Percentiles rank a stretch among this genome's conserved stretches.
Evolutionary conservation across 2,888 invertebrate species (phyloP).

Genomic region (Julus scanicus): DNA sequence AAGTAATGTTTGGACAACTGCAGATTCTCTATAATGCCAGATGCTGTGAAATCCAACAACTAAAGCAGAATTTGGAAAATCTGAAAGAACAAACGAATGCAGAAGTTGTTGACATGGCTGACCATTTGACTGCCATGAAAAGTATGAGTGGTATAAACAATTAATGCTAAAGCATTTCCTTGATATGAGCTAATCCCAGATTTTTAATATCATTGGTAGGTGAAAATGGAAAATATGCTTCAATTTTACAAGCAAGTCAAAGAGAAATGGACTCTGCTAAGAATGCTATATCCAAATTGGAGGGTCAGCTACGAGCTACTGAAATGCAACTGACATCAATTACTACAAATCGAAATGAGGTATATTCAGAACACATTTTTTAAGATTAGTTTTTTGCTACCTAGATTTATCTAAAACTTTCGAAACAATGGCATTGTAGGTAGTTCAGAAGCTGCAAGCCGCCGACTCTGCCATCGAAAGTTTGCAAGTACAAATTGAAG

Average conservation of each 20-base stretch:
- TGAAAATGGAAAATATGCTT: constrained; percentile 8
- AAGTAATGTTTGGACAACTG: constrained; percentile 54
- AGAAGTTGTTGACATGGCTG: neutral
- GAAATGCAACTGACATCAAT: constrained; percentile 63
- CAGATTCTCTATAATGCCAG: constrained; percentile 58
- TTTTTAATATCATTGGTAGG: neutral
- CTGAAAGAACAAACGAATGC: neutral
- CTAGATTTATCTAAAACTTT: neutral
- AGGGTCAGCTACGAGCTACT: constrained; percentile 62
- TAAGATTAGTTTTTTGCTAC: neutral
- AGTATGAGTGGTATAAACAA: neutral
- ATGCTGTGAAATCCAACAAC: constrained; percentile 56
- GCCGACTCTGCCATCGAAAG: constrained; percentile 65
- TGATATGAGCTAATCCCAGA: neutral
- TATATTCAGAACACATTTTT: constrained; percentile 57
- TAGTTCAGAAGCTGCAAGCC: constrained; percentile 63
- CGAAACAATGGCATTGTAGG: constrained; percentile 59
- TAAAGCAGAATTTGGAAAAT: constrained; percentile 54
- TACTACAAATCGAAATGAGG: constrained; percentile 63
- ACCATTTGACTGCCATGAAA: neutral
- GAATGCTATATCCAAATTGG: constrained; percentile 52
- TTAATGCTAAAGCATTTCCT: neutral
- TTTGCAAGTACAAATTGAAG: constrained; percentile 64
- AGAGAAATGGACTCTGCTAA: constrained; percentile 28
- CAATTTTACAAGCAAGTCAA: neutral